Percentiles rank a stretch among this genome's conserved stretches.
Conservation (phyloP, 2,113 vertebrate species). For the Stictonetta naevosa region DNA sequence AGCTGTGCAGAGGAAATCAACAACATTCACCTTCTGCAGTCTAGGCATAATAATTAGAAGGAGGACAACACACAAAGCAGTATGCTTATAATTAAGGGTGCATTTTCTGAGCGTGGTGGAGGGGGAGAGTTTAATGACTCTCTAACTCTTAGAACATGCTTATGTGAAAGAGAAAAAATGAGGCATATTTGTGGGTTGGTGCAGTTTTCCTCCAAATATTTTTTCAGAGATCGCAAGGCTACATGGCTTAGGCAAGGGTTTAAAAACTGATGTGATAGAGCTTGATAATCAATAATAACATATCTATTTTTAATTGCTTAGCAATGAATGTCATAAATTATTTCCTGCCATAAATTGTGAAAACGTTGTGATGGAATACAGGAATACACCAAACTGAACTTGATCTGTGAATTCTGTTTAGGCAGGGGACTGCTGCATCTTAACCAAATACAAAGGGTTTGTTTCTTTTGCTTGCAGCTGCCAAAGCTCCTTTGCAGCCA, state of each 20-base stretch:
- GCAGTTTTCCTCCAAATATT: neutral
- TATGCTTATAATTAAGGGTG: neutral
- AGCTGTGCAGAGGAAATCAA: neutral
- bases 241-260: neutral
- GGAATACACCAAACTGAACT: neutral
- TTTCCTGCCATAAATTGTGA: constrained; percentile 18
- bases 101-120: neutral
- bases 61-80: neutral
- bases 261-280: neutral
- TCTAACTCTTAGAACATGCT: neutral
- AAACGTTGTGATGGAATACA: neutral
- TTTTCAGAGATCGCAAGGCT: neutral
- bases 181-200: neutral
- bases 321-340: neutral
- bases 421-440: neutral
- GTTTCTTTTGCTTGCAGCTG: neutral
- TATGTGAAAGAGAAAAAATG: neutral
- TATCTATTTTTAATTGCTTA: neutral
- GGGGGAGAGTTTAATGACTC: neutral
- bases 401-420: neutral
- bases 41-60: neutral
- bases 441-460: neutral
- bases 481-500: neutral
- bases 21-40: neutral
- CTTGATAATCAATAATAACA: neutral